Evolutionary conservation across 2,888 invertebrate genomes (phyloP).

Genomic region (Cryptosula pallasiana): DNA sequence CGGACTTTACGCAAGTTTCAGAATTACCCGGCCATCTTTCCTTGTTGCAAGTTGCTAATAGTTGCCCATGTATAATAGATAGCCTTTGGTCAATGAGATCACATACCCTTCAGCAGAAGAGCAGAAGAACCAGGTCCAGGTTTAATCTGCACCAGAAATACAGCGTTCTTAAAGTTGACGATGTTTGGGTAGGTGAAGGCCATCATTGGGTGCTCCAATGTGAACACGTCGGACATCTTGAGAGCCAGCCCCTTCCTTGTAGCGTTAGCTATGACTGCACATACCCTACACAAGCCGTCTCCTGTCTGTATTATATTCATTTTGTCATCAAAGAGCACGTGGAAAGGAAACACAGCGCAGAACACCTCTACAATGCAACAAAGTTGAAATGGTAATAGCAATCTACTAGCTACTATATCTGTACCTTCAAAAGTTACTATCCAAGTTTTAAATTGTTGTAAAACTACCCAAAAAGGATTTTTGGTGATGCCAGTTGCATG

Average conservation of each 20-base stretch:
- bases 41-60: too few species aligned
- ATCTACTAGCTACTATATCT: background rate
- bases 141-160: constrained; percentile 33
- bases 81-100: too few species aligned
- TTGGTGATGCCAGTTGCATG: too few species aligned
- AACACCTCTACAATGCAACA: constrained; percentile 29
- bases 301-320: constrained; percentile 40
- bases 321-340: constrained; percentile 43
- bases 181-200: constrained; percentile 38
- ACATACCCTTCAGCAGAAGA: background rate
- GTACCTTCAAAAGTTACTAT: background rate
- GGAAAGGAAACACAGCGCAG: constrained; percentile 44
- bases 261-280: constrained; percentile 15
- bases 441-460: background rate
- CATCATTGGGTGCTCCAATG: constrained; percentile 41
- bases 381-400: background rate
- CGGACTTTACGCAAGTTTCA: too few species aligned
- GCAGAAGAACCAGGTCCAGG: background rate
- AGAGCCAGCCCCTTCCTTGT: background rate
- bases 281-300: constrained; percentile 34
- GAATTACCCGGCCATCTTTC: too few species aligned
- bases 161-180: constrained; percentile 41
- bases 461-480: too few species aligned
- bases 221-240: constrained; percentile 33
- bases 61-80: too few species aligned